These are phyloP conservation scores for Zygaena filipendulae DNA, from an alignment of 2,888 invertebrate genomes.

Conservation along the genomic window DNA sequence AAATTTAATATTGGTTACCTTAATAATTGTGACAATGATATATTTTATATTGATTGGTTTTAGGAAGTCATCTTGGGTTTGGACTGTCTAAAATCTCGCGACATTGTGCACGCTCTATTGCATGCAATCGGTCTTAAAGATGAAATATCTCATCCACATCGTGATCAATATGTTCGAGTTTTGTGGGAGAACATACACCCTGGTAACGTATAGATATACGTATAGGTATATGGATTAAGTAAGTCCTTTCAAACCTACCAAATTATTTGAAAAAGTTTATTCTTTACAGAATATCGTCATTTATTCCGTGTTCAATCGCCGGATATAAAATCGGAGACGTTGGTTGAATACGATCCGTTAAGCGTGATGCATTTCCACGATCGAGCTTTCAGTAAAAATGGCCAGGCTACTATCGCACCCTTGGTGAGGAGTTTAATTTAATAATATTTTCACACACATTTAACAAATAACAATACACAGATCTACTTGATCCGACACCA, in stretches of 20 bases:
- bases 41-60: constrained; percentile 4
- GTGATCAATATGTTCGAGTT: constrained; percentile 37
- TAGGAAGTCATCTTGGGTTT: constrained; percentile 36
- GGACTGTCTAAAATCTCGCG: constrained; percentile 31
- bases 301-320: constrained; percentile 25
- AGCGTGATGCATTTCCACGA: constrained; percentile 55
- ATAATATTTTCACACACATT: too few relatives aligned
- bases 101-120: constrained; percentile 36
- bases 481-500: too few relatives aligned
- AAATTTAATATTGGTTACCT: too few relatives aligned
- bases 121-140: constrained; percentile 43
- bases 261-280: too few relatives aligned
- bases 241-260: too few relatives aligned
- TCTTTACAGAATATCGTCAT: constrained; percentile 26
- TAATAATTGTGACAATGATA: too few relatives aligned
- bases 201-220: too few relatives aligned
- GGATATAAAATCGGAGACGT: constrained; percentile 12
- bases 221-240: too few relatives aligned
- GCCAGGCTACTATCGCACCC: constrained; percentile 35
- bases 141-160: constrained; percentile 41
- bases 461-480: too few relatives aligned
- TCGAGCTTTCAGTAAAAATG: constrained; percentile 38
- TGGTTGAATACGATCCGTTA: constrained; percentile 41
- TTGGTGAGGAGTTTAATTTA: too few relatives aligned
- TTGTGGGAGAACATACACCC: constrained; percentile 46